phyloP scores from a whole-genome alignment of 2,113 vertebrate species.

The Brienomyrus brachyistius region DNA sequence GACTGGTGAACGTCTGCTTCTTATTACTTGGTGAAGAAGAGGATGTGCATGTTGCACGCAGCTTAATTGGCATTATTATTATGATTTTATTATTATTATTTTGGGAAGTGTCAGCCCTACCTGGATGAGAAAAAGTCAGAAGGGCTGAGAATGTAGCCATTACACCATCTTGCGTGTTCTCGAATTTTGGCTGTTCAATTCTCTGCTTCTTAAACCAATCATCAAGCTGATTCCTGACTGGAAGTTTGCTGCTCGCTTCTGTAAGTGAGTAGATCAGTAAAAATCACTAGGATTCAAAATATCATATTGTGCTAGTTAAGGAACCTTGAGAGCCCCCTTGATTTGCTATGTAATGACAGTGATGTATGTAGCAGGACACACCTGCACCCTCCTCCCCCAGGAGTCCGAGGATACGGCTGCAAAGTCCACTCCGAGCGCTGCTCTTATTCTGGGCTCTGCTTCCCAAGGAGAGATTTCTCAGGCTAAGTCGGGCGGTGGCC shows the following conservation, averaged over 20 bases:
- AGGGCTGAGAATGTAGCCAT: conserved; percentile 16
- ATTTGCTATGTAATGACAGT: background rate
- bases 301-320: background rate
- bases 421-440: background rate
- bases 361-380: background rate
- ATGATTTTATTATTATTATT: background rate
- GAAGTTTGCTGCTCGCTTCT: background rate
- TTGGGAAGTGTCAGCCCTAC: background rate
- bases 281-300: background rate
- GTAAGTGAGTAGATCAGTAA: background rate
- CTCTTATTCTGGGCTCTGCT: conserved; percentile 6
- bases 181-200: background rate
- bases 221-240: conserved; percentile 17
- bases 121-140: conserved; percentile 4
- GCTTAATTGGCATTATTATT: background rate
- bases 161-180: conserved; percentile 10
- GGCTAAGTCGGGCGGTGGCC: background rate
- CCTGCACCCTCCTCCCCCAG: conserved; percentile 18
- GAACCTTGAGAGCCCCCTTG: background rate
- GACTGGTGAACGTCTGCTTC: background rate
- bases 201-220: conserved; percentile 23
- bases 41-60: background rate
- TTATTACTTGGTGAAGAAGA: background rate
- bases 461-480: background rate
- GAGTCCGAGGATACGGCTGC: conserved; percentile 15